Base-by-base conservation (phyloP, 1,140 invertebrate genomes). In the Andricus grossulariae region DNA sequence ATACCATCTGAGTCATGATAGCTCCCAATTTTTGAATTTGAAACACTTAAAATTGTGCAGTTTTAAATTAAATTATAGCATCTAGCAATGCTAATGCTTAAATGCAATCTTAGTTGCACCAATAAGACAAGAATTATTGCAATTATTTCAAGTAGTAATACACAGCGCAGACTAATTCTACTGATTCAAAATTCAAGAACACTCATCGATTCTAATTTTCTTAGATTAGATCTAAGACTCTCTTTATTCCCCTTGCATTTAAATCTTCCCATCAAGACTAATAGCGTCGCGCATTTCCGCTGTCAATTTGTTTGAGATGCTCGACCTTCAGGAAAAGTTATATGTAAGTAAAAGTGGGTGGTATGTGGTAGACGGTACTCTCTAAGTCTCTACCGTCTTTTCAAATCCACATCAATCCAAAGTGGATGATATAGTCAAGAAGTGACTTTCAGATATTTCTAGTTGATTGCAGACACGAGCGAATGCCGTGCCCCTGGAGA, bases 401-500 rank as follows among this genome's bases (percentile, higher is more conserved):
- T 19, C 49, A 72, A 50, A 72, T 78, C 51, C 72, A 50, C 39
- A 50, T 57, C 73, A 54, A 16, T 18, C 16, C 52, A 54, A 54
- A 54, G 16, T 39, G 21, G 25, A 39, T 8, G 60, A 66, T 54
- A n/a, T 54, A 54, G 52, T 54, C n/a, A 16, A 66, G 45, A 25
- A 21, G 7, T 25, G 13, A n/a, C 74, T 79, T 79, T 54, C 57
- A 74, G 73, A 80, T 82, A 78, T 76, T 71, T 76, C 52, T n/a
- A n/a, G 15, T 51, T 73, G 82, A 73, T 73, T 45, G 19, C 32
- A 49, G 74, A 71, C 77, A 80, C 49, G 77, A 76, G 72, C 80
- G 78, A 82, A 71, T 82, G 45, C 73, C 83, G 82, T 84, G 81
- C 86, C 85, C 78, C 77, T 80, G 72, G 77, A 81, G 85, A 85